Base-by-base conservation (phyloP, 1,140 invertebrate species). In the Carposina sasakii region DNA sequence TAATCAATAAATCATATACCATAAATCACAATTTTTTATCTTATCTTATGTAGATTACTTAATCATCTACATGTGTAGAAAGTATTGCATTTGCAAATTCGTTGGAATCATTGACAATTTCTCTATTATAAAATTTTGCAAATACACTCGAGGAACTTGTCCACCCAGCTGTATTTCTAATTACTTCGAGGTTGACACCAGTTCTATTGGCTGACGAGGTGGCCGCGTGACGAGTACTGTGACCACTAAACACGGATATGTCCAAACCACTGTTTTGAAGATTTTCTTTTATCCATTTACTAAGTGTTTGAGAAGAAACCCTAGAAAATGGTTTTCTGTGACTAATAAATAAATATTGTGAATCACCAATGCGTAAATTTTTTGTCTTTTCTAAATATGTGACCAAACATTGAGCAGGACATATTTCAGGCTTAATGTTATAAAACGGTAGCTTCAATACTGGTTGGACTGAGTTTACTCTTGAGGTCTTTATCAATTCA, bases 151-250 rank as follows among this genome's bases (percentile, higher is more conserved):
- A 34, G 9, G 33, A 34, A 13, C 19, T 13, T 3, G 13, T 34
- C 33, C 33, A 34, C 8, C 33, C 33, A 13, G 33, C 33, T 16
- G 33, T 34, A n/a, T 34, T 34, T 34, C 15, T 34, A 34, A 34
- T 34, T 2, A 16, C 15, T 13, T 34, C 33, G 9, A 34, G 15
- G 19, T n/a, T 13, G 15, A 34, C 33, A 34, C 33, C 33, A 4
- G 19, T 9, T 34, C 15, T 34, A 6, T 16, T 16, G 33, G 33
- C 33, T 16, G 33, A 1, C 6, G 33, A 34, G 6, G 33, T 34
- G 9, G 33, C 10, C 19, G 33, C 33, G 9, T 34, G 33, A 15
- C 33, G 13, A 13, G 33, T 34, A 34, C 33, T 34, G 9, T 34
- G 33, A 13, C 13, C 33, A 34, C 33, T 34, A 34, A 34, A 34